Evolutionary conservation across 2,888 invertebrate genomes (phyloP).

Genomic region (Philhelius pedissequus): DNA sequence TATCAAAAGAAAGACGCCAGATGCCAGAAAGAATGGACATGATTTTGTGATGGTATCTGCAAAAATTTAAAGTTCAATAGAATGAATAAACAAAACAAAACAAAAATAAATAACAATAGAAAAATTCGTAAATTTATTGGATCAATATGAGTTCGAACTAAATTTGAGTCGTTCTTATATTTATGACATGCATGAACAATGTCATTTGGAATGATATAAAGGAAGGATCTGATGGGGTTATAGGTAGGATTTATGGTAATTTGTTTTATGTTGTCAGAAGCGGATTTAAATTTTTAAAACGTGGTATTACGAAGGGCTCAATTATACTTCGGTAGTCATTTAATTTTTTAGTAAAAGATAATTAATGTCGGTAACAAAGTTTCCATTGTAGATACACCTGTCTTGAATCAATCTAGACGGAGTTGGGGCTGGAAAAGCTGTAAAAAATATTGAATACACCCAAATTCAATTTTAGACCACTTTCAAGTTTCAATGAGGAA

Average conservation of each 20-base stretch:
- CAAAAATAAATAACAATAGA: conserved; percentile 1
- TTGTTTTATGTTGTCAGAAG: conserved; percentile 2
- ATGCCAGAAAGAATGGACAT: conserved; percentile 88
- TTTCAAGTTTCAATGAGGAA: too few species aligned
- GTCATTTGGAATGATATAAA: conserved; percentile 39
- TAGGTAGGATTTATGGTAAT: conserved; percentile 62
- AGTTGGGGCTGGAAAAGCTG: too few species aligned
- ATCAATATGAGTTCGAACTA: conserved; percentile 50
- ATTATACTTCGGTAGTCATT: too few species aligned
- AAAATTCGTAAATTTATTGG: conserved; percentile 55
- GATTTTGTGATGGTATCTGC: conserved; percentile 93
- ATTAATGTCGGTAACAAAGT: too few species aligned
- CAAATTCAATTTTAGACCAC: too few species aligned
- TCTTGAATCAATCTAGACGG: too few species aligned
- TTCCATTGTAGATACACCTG: too few species aligned
- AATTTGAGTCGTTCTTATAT: conserved; percentile 45
- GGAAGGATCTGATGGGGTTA: conserved; percentile 7
- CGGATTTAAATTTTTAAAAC: neutral
- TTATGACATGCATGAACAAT: conserved; percentile 58
- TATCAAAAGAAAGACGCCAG: conserved; percentile 86
- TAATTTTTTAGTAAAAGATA: too few species aligned
- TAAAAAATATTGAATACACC: too few species aligned
- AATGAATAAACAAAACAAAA: neutral
- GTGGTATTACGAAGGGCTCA: neutral
- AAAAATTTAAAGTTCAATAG: conserved; percentile 68